Base-by-base conservation (phyloP, 2,888 invertebrate genomes). In the Pollenia amentaria region DNA sequence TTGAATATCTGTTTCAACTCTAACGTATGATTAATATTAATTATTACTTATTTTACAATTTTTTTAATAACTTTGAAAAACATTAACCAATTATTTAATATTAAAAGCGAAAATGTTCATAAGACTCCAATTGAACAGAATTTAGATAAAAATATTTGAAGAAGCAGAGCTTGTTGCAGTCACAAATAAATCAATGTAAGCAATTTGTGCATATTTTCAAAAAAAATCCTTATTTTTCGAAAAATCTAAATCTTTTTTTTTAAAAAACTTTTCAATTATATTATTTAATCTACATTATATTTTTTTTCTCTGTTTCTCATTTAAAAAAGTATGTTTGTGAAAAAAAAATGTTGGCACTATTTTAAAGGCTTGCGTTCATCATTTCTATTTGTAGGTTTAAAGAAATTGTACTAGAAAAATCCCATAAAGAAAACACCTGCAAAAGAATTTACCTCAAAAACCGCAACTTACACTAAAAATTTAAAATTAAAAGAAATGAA, bases 391-490 rank as follows among this genome's bases (percentile, higher is more conserved):
- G 73, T 57, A 67, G 57, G 46, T 67, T 65, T 12, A 40, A 14
- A 29, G 29, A 29, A 57, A 77, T 57, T 42, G 29, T 38, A 46
- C 67, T 67, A 77, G 77, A 72, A 80, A 62, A 14, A 55, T 80
- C 64, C 18, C 38, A 80, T 53, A 73, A 64, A 70, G 9, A 62
- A 69, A 67, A 70, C 77, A 78, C 77, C 78, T 84, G 65, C 78
- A 77, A 72, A 57, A 84, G 14, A 16, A 67, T 53, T 65, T 73
- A 73, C 73, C 73, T 72, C 42, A 73, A 75, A 60, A 65, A 57
- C 7, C 29, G 14, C 3, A 21, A 12, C 14, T 21, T 10, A 10
- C 10, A 46, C 10, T 46, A 46, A 12, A 12, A 12, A 46, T 12
- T 10, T 11, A 38, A 11, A 29, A 14, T 10, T 1, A 29, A 14